Evolutionary conservation across 2,797 vertebrate species (phyloP), one percentile per base, ranked within the genome.

Genomic region (Gallinago solitaria): DNA sequence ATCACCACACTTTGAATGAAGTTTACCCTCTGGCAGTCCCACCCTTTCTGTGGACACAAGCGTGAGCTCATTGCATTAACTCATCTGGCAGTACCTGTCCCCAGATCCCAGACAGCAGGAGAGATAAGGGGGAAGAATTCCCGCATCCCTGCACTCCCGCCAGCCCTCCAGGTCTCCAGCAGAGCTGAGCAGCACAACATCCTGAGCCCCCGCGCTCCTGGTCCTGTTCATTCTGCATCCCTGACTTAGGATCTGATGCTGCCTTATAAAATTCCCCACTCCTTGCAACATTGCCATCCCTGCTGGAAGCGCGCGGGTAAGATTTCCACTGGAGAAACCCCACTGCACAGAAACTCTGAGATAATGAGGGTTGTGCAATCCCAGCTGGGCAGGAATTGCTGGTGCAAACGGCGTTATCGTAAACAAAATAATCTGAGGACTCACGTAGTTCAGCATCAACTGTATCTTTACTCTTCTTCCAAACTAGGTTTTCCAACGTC

Each of bases 401-500:
- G 89, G 33, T 91, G 80, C 70, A 54, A 69, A 63, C 3, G 16
- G 51, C 23, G 28, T 65, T 51, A 61, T 14, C 56, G 75, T 65
- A 93, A 95, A 96, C 92, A 89, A 90, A 69, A 76, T 8, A 84
- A 88, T n/a, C 73, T 4, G 75, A 67, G 67, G 25, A 97, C 96
- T 97, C 96, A 97, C 96, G 65, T 94, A 75, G 83, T 95, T 97
- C 96, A 95, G 96, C 95, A 96, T 96, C 96, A 96, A 96, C 91
- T 90, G 83, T 80, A 92, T 83, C 68, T 61, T 92, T 87, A 78
- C 37, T 96, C 95, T 94, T 92, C 94, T 90, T 96, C 95, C 95
- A 90, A 96, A 97, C 96, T 97, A 97, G 95, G 96, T 97, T 93
- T 97, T 95, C 96, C 96, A 96, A 75, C 69, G 94, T 95, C 96